Evolutionary conservation across 2,888 invertebrate genomes (phyloP).

Genomic region (Pseudanteris insignis): DNA sequence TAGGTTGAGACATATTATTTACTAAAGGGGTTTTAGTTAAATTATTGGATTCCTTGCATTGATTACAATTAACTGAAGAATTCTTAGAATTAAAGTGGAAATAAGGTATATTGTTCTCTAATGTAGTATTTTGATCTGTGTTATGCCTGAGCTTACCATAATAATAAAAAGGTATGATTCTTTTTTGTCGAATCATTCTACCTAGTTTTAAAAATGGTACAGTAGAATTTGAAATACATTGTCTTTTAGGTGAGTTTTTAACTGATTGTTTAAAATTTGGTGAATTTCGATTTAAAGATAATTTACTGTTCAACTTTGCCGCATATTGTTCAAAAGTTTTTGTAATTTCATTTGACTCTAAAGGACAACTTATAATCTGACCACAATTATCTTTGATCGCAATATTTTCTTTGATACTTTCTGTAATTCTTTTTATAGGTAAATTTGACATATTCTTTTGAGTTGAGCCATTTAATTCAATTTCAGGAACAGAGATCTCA

Average conservation of each 20-base stretch:
- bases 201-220: slow-evolving; percentile 46
- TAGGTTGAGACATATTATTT: too few relatives aligned
- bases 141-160: slow-evolving; percentile 12
- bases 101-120: background rate
- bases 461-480: too few relatives aligned
- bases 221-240: slow-evolving; percentile 5
- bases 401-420: too few relatives aligned
- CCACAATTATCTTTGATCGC: too few relatives aligned
- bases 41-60: too few relatives aligned
- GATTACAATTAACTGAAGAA: background rate
- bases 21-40: too few relatives aligned
- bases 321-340: too few relatives aligned
- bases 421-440: too few relatives aligned
- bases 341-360: too few relatives aligned
- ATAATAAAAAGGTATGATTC: slow-evolving; percentile 36
- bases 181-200: slow-evolving; percentile 36
- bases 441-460: too few relatives aligned
- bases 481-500: too few relatives aligned
- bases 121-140: background rate
- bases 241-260: slow-evolving; percentile 14
- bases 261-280: slow-evolving; percentile 8
- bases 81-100: slow-evolving; percentile 1
- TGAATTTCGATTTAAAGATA: slow-evolving; percentile 6
- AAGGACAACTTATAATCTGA: too few relatives aligned
- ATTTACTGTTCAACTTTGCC: slow-evolving; percentile 14